A percentile compares a stretch with the other conserved stretches of the same genome.
These are phyloP conservation scores for Acronicta leporina DNA, from an alignment of 2,888 invertebrate genomes.

Conservation along the genomic window DNA sequence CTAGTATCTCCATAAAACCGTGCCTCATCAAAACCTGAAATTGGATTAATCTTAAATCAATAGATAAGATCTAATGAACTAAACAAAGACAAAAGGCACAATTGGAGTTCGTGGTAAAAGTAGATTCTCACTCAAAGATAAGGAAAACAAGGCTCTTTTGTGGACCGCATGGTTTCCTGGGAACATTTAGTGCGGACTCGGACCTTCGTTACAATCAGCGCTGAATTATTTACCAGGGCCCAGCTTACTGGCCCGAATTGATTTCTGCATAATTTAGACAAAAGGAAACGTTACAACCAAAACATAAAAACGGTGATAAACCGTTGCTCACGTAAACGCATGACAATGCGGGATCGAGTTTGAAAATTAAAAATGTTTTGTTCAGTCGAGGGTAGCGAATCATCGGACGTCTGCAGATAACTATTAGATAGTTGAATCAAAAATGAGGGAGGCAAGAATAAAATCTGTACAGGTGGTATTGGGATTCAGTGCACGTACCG, in stretches of 20 bases:
- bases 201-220: conserved; percentile 85
- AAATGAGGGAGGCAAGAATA: conserved; percentile 83
- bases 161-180: conserved; percentile 73
- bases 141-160: conserved; percentile 76
- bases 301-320: conserved; percentile 75
- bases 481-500: conserved; percentile 84
- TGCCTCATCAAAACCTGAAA: conserved; percentile 58
- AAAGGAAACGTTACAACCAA: conserved; percentile 70
- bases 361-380: conserved; percentile 52
- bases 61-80: conserved; percentile 56
- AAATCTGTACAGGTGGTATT: conserved; percentile 86
- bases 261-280: conserved; percentile 86
- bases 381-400: conserved; percentile 55
- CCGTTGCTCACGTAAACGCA: conserved; percentile 58
- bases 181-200: conserved; percentile 81
- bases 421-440: conserved; percentile 85
- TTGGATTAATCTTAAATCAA: conserved; percentile 63
- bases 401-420: conserved; percentile 73
- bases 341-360: conserved; percentile 56
- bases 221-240: conserved; percentile 85
- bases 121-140: conserved; percentile 71
- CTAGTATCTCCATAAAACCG: conserved; percentile 33
- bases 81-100: conserved; percentile 59
- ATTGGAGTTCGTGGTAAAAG: conserved; percentile 59
- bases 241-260: conserved; percentile 81